phyloP scores from a whole-genome alignment of 2,797 vertebrate species.

The Gorsachius magnificus region DNA sequence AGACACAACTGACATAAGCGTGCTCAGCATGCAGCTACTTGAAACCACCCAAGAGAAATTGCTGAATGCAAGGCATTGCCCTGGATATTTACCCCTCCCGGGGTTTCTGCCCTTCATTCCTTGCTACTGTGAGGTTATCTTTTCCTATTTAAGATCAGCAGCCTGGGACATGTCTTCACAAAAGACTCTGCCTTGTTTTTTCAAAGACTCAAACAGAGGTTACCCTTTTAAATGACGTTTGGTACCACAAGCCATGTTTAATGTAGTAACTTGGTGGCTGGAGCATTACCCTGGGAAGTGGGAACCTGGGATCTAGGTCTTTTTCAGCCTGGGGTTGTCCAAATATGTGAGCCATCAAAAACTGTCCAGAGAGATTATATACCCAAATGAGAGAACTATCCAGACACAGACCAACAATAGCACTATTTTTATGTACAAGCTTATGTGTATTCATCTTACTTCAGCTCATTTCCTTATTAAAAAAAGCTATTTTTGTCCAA shows the following conservation, averaged over 20 bases:
- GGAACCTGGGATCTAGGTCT: neutral
- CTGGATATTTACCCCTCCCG: neutral
- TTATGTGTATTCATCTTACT: conserved; percentile 7
- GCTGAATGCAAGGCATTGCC: accelerated
- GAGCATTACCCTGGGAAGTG: neutral
- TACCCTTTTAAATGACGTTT: neutral
- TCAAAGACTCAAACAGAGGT: neutral
- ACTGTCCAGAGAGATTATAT: neutral
- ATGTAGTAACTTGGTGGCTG: neutral
- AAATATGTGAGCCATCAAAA: neutral
- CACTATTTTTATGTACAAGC: neutral
- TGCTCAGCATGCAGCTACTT: neutral
- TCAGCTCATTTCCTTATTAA: neutral
- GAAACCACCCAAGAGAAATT: neutral
- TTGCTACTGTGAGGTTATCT: neutral
- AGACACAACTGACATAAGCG: neutral
- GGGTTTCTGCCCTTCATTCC: neutral
- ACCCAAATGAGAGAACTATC: neutral
- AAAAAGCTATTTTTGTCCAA: neutral
- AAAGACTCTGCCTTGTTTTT: neutral
- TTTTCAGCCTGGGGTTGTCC: neutral
- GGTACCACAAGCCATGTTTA: neutral
- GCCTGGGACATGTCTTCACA: neutral
- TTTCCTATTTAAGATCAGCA: neutral
- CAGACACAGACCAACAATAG: neutral